phyloP scores from a whole-genome alignment of 2,113 vertebrate species.

The Pygathrix nemaeus region DNA sequence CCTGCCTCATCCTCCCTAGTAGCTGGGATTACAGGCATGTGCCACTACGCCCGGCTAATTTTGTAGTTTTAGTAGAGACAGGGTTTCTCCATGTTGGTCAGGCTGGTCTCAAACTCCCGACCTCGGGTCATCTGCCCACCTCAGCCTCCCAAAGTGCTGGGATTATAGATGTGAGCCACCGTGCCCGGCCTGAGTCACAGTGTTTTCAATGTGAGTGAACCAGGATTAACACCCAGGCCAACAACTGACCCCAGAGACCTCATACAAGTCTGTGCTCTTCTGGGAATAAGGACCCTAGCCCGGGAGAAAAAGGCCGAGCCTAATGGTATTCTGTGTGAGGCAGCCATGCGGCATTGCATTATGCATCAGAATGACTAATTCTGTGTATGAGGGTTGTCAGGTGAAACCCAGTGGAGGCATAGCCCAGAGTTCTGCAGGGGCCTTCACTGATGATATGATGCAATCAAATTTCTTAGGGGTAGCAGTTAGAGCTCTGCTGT shows the following conservation, averaged over 20 bases:
- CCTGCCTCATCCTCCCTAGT: no score
- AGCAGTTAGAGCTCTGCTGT: not conserved
- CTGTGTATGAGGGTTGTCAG: not conserved
- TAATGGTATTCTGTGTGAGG: not conserved
- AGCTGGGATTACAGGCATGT: no score
- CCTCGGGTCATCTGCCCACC: no score
- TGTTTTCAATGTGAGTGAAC: not conserved
- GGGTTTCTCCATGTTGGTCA: no score
- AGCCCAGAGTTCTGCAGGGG: not conserved
- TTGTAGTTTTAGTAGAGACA: no score
- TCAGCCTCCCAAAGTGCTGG: no score
- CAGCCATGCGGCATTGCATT: accelerated
- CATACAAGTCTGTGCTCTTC: not conserved
- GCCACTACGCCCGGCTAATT: no score
- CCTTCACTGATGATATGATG: not conserved
- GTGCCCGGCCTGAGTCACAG: not conserved
- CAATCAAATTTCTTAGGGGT: not conserved
- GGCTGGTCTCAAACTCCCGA: no score
- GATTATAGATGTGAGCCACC: no score
- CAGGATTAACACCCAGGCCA: not conserved
- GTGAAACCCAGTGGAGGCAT: not conserved
- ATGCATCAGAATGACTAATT: not conserved
- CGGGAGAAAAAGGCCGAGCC: not conserved
- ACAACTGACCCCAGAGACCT: not conserved
- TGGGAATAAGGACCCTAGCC: not conserved